phyloP scores from a whole-genome alignment of 2,888 invertebrate species.

The Temnothorax rugatulus region DNA sequence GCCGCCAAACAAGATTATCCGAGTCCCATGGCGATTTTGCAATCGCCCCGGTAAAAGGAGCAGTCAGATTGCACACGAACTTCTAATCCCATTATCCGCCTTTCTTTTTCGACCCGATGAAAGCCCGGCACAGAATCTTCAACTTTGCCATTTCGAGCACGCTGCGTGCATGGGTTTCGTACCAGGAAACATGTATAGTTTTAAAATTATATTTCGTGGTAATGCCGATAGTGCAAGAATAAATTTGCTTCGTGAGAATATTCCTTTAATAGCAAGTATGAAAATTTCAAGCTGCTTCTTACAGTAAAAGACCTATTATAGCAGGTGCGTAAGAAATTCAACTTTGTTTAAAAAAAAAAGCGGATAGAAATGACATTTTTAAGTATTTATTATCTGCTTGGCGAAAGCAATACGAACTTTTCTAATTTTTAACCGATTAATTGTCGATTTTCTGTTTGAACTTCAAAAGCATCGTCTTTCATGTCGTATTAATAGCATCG shows the following conservation, averaged over 20 bases:
- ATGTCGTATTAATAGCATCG: neutral
- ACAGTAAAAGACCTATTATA: neutral
- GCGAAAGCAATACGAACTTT: neutral
- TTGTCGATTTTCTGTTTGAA: neutral
- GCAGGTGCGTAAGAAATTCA: neutral
- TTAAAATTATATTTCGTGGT: constrained; percentile 37
- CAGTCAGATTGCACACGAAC: constrained; percentile 38
- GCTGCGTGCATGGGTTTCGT: constrained; percentile 17
- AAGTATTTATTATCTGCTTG: neutral
- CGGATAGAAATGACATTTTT: neutral
- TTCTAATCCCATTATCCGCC: constrained; percentile 31
- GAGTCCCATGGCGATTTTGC: constrained; percentile 11
- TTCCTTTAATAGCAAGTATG: neutral
- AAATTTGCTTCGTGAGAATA: constrained; percentile 9
- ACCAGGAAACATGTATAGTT: constrained; percentile 25
- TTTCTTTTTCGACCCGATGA: constrained; percentile 29
- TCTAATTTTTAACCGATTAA: neutral
- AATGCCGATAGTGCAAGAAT: neutral
- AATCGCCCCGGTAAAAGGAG: constrained; percentile 30
- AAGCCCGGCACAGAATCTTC: constrained; percentile 22
- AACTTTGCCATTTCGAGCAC: constrained; percentile 41
- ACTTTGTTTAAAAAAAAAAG: neutral
- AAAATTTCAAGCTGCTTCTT: neutral
- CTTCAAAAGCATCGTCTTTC: neutral
- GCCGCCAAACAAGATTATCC: constrained; percentile 20